Evolutionary conservation across 1,140 invertebrate species (phyloP), one percentile per base, ranked within the genome.

Genomic region (Cydia strobilella): DNA sequence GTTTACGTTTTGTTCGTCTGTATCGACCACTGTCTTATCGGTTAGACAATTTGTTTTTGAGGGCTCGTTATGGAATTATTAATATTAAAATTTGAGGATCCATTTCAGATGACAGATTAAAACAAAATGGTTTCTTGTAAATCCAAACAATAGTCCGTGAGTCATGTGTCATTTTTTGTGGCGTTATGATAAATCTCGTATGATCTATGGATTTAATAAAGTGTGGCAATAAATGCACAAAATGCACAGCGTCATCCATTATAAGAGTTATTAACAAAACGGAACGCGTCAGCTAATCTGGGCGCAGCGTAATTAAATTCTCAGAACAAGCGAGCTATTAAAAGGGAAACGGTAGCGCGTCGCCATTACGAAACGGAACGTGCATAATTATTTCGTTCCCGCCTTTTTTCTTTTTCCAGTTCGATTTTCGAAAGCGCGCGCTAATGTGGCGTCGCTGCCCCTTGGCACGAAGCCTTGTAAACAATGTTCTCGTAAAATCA

Each of bases 301-400:
- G 84, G 80, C 82, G 75, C 82, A 79, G 82, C 83, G 82, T 91
- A 90, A 92, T 92, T 90, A 92, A 91, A 90, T 91, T 91, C 90
- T 84, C 82, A 87, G 90, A 91, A 92, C 89, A 90, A 86, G 90
- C 89, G 83, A 84, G 87, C 88, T 90, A 89, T 90, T 90, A 90
- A 90, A 59, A 90, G 80, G 85, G 85, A 87, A 91, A 91, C 90
- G 88, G 90, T 93, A 93, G 90, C 90, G 85, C 86, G 85, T 87
- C 86, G 83, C 84, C 90, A 91, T 91, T 90, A 90, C 87, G 80
- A 87, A 89, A 91, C 89, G 86, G 89, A 91, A 91, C 90, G 90
- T 91, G 88, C 84, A 91, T 93, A 93, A 93, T 93, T 91, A 91
- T 93, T 93, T 93, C 86, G 89, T 91, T 92, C 88, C 88, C 89